Percentiles rank a stretch among this genome's conserved stretches.
Conservation (phyloP, 1,140 invertebrate genomes). For the Cydia strobilella region DNA sequence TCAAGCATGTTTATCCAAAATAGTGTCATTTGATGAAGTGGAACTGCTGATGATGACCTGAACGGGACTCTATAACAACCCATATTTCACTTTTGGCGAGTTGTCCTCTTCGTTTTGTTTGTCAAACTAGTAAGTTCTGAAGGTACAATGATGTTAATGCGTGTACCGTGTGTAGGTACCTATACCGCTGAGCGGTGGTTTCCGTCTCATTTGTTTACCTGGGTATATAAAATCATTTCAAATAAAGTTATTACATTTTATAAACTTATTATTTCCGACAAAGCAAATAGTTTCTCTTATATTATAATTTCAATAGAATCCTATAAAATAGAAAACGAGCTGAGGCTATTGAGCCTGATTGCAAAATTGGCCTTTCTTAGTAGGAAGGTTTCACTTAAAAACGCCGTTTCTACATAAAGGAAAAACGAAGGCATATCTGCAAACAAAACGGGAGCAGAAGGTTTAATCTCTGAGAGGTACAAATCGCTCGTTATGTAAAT, state of each 20-base stretch:
- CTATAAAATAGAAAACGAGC: constrained; percentile 18
- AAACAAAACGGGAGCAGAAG: constrained; percentile 58
- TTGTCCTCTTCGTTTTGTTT: no score
- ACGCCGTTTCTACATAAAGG: constrained; percentile 40
- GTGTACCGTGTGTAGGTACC: no score
- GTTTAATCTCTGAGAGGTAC: constrained; percentile 75
- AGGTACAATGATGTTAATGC: no score
- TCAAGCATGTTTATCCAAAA: no score
- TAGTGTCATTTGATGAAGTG: no score
- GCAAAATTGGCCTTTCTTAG: constrained; percentile 30
- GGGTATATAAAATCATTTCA: no score
- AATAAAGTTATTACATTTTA: not conserved
- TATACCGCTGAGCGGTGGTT: no score
- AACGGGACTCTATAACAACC: no score
- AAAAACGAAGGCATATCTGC: constrained; percentile 40
- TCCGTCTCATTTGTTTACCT: no score
- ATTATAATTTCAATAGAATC: not conserved
- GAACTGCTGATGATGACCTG: no score
- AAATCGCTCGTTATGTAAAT: constrained; percentile 78
- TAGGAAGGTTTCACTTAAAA: constrained; percentile 36
- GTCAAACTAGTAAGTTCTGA: no score
- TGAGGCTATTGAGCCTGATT: constrained; percentile 6
- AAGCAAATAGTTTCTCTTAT: not conserved
- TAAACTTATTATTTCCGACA: not conserved
- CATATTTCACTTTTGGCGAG: no score